Percentiles rank a stretch among this genome's conserved stretches.
These are phyloP conservation scores for Heterotis niloticus DNA, from an alignment of 2,113 vertebrate species.

Conservation along the genomic window DNA sequence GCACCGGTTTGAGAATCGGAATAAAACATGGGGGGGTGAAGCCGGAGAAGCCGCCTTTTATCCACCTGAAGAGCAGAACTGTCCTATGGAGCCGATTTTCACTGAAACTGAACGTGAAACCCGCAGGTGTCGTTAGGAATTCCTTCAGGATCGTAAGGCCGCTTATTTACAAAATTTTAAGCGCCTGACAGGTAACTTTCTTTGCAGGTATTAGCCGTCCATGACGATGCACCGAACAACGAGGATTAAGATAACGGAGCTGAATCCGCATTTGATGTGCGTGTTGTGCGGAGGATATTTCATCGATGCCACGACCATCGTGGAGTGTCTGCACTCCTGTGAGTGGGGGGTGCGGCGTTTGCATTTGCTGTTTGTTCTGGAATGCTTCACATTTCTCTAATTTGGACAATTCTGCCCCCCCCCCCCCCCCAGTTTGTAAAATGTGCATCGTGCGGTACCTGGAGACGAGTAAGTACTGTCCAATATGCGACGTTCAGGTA, in stretches of 20 bases:
- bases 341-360: conserved; percentile 45
- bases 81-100: too few relatives aligned
- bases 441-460: conserved; percentile 81
- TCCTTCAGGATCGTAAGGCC: too few relatives aligned
- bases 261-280: conserved; percentile 80
- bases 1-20: too few relatives aligned
- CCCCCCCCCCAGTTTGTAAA: conserved; percentile 69
- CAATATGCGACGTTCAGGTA: conserved; percentile 81
- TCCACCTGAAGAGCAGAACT: too few relatives aligned
- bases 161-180: too few relatives aligned
- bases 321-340: conserved; percentile 83
- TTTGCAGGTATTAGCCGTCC: conserved; percentile 42
- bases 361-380: background rate
- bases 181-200: too few relatives aligned
- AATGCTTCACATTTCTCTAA: background rate
- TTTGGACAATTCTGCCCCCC: conserved; percentile 12
- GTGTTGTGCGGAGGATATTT: conserved; percentile 79
- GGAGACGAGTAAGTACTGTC: conserved; percentile 84
- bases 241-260: conserved; percentile 54
- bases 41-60: too few relatives aligned
- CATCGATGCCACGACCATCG: conserved; percentile 81
- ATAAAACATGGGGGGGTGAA: too few relatives aligned
- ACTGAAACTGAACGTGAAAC: too few relatives aligned
- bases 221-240: conserved; percentile 94
- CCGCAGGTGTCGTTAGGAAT: too few relatives aligned